Evolutionary conservation across 1,140 invertebrate genomes (phyloP).

Genomic region (Papilio helenus): DNA sequence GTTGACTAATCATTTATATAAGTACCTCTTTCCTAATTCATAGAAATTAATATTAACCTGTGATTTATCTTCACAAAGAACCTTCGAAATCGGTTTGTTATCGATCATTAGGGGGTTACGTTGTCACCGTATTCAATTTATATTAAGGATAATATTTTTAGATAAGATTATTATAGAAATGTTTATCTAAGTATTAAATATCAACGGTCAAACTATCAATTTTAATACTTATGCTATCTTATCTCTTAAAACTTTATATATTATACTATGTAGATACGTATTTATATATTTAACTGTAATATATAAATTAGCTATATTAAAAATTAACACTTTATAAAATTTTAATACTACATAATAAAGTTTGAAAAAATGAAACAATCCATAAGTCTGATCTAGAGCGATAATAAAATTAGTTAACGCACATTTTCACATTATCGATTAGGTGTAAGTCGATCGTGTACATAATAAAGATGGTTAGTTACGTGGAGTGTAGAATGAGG

Average conservation of each 20-base stretch:
- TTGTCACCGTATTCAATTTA: neutral
- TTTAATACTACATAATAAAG: too few relatives aligned
- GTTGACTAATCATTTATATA: neutral
- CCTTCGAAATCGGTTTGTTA: slow-evolving; percentile 1
- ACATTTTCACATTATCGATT: too few relatives aligned
- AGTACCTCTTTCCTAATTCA: neutral
- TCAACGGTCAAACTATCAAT: neutral
- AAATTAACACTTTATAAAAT: too few relatives aligned
- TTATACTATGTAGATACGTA: neutral
- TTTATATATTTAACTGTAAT: neutral
- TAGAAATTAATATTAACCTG: neutral
- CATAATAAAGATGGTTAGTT: neutral
- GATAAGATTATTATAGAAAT: slow-evolving; percentile 19
- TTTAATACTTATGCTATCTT: neutral
- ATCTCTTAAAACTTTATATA: neutral
- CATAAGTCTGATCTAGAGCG: too few relatives aligned
- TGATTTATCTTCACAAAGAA: slow-evolving; percentile 2
- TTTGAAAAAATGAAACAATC: too few relatives aligned
- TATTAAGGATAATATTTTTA: neutral
- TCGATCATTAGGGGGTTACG: slow-evolving; percentile 24
- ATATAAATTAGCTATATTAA: neutral
- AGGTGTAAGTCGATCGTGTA: neutral
- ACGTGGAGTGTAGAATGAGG: slow-evolving; percentile 37
- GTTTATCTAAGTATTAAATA: neutral
- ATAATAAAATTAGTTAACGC: too few relatives aligned